Percentiles rank a stretch among this genome's conserved stretches.
Evolutionary conservation across 2,113 vertebrate genomes (phyloP).

Genomic region (Sterrhoptilus dennistouni): DNA sequence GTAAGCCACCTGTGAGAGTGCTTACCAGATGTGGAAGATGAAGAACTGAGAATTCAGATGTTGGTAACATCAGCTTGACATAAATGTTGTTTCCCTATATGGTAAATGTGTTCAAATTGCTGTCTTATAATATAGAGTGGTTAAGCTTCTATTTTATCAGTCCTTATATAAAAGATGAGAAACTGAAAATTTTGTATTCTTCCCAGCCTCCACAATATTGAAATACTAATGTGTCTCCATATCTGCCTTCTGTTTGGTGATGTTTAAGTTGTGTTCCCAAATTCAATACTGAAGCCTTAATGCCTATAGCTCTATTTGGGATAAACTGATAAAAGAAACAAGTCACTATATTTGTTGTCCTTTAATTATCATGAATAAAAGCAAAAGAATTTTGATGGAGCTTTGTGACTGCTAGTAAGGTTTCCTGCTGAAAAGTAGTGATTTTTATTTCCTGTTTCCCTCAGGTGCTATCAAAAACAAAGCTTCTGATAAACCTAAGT

Average conservation of each 20-base stretch:
- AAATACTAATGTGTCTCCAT: not conserved
- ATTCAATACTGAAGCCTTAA: not conserved
- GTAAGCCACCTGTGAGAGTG: constrained; percentile 9
- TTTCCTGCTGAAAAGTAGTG: not conserved
- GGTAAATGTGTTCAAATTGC: not conserved
- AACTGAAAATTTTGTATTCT: not conserved
- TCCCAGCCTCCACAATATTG: not conserved
- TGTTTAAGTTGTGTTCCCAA: not conserved
- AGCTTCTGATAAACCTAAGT: not conserved
- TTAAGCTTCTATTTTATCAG: not conserved
- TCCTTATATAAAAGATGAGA: not conserved
- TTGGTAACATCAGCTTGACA: not conserved
- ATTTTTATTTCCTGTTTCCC: not conserved
- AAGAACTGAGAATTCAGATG: not conserved
- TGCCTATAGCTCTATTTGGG: not conserved
- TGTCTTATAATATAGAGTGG: not conserved
- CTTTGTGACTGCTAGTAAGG: not conserved
- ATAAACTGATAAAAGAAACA: not conserved
- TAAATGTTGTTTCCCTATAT: not conserved
- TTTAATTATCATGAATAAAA: not conserved
- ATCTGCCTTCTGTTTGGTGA: not conserved
- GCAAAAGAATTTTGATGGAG: not conserved
- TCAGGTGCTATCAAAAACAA: not conserved
- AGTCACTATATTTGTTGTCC: not conserved
- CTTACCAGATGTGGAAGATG: not conserved